These are phyloP conservation scores for Penaeus indicus DNA, from an alignment of 1,140 invertebrate genomes.

Conservation along the genomic window DNA sequence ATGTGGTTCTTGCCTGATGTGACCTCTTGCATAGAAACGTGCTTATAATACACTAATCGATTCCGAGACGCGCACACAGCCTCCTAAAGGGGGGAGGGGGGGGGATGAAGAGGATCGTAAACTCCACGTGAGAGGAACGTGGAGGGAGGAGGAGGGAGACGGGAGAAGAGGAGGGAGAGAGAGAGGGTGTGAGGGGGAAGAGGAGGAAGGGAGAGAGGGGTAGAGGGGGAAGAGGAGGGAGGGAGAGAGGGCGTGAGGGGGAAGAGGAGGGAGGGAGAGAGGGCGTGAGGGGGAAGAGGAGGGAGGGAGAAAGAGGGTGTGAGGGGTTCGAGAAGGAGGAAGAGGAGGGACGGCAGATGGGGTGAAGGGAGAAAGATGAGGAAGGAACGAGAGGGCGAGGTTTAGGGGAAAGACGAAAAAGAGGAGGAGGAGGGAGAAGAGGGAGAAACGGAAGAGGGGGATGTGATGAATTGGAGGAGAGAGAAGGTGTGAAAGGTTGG, in stretches of 20 bases:
- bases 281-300: not conserved
- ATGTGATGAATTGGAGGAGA: not conserved
- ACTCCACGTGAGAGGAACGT: too few relatives aligned
- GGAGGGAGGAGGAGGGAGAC: not conserved
- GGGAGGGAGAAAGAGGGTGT: not conserved
- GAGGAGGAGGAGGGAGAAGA: too few relatives aligned
- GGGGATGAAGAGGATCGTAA: too few relatives aligned
- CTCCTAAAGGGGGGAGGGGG: not conserved
- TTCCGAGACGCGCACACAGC: constrained; percentile 27
- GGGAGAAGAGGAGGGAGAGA: not conserved
- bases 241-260: not conserved
- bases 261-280: not conserved
- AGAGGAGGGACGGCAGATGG: not conserved
- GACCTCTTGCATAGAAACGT: constrained; percentile 37
- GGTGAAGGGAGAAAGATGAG: not conserved
- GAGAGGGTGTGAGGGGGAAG: not conserved
- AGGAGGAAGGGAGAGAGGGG: constrained; percentile 7
- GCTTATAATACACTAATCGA: constrained; percentile 47
- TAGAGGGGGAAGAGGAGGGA: not conserved
- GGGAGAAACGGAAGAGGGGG: not conserved
- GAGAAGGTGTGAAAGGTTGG: too few relatives aligned
- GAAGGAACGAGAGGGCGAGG: not conserved
- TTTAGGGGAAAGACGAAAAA: too few relatives aligned
- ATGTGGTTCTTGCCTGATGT: constrained; percentile 14
- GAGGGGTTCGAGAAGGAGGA: not conserved